Conservation (phyloP, 2,888 invertebrate genomes). For the Pseudeuparius sepicola region DNA sequence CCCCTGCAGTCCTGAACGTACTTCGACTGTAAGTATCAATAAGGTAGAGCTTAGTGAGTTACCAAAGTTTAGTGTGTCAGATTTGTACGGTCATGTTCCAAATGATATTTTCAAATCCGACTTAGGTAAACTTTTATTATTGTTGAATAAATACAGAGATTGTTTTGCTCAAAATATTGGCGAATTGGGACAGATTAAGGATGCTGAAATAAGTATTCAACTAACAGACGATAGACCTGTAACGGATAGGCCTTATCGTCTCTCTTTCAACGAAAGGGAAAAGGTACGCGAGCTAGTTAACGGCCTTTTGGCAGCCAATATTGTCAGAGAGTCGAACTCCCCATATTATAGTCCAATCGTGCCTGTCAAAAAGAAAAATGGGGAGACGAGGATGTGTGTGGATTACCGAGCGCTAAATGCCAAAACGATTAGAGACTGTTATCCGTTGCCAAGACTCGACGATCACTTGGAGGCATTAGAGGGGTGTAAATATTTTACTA, state of each 20-base stretch:
- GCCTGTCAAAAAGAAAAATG: conserved; percentile 28
- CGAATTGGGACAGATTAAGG: conserved; percentile 6
- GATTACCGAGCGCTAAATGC: too few species aligned
- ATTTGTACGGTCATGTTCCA: conserved; percentile 1
- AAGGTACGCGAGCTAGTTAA: conserved; percentile 9
- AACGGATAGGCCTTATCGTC: conserved; percentile 11
- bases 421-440: conserved; percentile 28
- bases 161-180: conserved; percentile 8
- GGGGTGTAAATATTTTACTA: conserved; percentile 26
- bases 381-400: too few species aligned
- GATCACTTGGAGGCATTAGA: too few species aligned
- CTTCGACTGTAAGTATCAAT: conserved; percentile 8
- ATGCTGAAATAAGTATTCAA: conserved; percentile 6
- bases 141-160: conserved; percentile 9
- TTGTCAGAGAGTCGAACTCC: conserved; percentile 7
- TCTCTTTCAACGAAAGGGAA: conserved; percentile 6
- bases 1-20: conserved; percentile 3
- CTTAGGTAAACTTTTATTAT: neutral
- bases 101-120: conserved; percentile 2
- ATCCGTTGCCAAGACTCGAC: conserved; percentile 30
- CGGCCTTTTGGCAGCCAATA: too few species aligned
- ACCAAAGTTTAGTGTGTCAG: conserved; percentile 1
- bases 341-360: conserved; percentile 11
- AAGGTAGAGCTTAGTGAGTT: neutral
- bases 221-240: conserved; percentile 7